Conservation (phyloP, 1,140 invertebrate genomes). For the Reticulitermes speratus region DNA sequence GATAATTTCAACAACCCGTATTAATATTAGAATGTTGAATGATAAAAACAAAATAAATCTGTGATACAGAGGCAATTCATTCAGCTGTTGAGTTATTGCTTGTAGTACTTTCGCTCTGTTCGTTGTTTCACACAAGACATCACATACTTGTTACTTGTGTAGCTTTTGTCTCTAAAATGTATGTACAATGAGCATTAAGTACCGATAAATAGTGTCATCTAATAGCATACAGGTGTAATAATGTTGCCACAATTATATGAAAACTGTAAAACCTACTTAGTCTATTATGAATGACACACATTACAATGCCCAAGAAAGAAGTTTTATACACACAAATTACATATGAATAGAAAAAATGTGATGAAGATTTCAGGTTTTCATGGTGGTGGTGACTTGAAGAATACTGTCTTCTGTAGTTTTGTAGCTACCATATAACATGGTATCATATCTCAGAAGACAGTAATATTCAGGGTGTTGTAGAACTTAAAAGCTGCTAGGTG, state of each 20-base stretch:
- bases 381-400: too few species aligned
- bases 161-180: not conserved
- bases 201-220: not conserved
- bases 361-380: too few species aligned
- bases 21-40: not conserved
- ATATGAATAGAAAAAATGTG: conserved; percentile 6
- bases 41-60: not conserved
- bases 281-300: not conserved
- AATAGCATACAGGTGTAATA: not conserved
- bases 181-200: not conserved
- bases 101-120: not conserved
- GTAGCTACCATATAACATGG: too few species aligned
- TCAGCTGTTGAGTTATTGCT: not conserved
- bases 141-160: not conserved
- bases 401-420: too few species aligned
- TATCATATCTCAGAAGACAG: too few species aligned
- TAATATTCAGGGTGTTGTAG: not conserved
- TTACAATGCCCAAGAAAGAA: not conserved
- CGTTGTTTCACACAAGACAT: not conserved
- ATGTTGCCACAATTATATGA: not conserved
- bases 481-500: not conserved
- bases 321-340: not conserved
- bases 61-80: not conserved
- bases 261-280: not conserved
- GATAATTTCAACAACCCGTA: not conserved